A percentile compares a stretch with the other conserved stretches of the same genome.
These are phyloP conservation scores for Pipistrellus kuhlii DNA, from an alignment of 2,797 vertebrate genomes.

Conservation along the genomic window DNA sequence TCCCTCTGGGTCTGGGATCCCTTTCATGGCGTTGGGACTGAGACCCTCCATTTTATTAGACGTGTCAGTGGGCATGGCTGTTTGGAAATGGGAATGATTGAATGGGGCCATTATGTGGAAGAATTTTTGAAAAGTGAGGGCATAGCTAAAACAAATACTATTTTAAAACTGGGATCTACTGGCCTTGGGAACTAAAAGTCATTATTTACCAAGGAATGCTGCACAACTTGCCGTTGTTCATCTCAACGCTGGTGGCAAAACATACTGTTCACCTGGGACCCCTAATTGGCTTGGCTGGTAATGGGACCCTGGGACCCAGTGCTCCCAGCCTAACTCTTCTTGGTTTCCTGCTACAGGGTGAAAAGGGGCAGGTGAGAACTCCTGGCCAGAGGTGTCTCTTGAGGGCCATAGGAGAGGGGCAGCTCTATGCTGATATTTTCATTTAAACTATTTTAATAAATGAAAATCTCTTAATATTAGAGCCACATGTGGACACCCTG, in stretches of 20 bases:
- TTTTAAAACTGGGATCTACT: slow-evolving; percentile 69
- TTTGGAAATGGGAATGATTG: slow-evolving; percentile 72
- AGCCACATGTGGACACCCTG: neutral
- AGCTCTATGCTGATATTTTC: neutral
- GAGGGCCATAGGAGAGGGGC: neutral
- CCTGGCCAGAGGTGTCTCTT: neutral
- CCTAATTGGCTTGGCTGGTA: neutral
- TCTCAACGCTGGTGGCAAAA: neutral
- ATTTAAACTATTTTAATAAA: slow-evolving; percentile 47
- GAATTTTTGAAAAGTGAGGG: slow-evolving; percentile 75
- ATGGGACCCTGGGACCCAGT: neutral
- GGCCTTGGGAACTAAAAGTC: slow-evolving; percentile 63
- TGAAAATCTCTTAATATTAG: neutral
- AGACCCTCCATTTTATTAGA: slow-evolving; percentile 56
- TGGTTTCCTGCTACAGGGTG: neutral
- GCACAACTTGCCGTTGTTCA: neutral
- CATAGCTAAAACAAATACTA: slow-evolving; percentile 72
- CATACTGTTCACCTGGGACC: neutral
- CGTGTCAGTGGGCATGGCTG: slow-evolving; percentile 59
- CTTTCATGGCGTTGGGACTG: slow-evolving; percentile 47
- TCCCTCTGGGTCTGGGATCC: slow-evolving; percentile 6
- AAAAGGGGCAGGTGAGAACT: neutral
- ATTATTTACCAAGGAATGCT: slow-evolving; percentile 46
- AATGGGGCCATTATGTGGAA: slow-evolving; percentile 67
- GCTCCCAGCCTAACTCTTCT: neutral